Evolutionary conservation across 2,888 invertebrate species (phyloP), one percentile per base, ranked within the genome.

Genomic region (Ophonus ardosiacus): DNA sequence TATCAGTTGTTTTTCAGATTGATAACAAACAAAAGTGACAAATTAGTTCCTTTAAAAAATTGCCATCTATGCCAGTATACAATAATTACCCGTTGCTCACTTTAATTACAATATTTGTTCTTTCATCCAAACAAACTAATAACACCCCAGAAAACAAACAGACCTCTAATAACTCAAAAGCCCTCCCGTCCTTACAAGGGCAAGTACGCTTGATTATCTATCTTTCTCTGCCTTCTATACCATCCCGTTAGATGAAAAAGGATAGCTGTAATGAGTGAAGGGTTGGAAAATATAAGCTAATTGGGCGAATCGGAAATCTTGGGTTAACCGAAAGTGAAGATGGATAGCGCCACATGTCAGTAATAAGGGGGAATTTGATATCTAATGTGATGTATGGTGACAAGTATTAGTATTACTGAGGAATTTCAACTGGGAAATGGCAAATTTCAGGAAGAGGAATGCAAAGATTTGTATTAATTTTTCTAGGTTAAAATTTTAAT

Each of bases 101-200:
- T 8, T 40, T 68, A 68, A 68, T 68, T 38, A 68, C 1, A 40
- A 68, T 68, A 68, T 68, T 68, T 68, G 68, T 68, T 68, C 17
- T 7, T n/a, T 17, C 31, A 38, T n/a, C 40, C 40, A 6, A 40
- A 31, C 40, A 68, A 68, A 68, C 38, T 68, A 68, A 65, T 65
- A 65, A 1, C 31, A 10, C 24, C 10, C 40, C 40, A 68, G 38
- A 68, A 68, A 68, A 63, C 63, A 68, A 68, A 68, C 68, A 17
- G 38, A 40, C 68, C 68, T 38, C 68, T 68, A 68, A 68, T 40
- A 68, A 68, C 40, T 68, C 68, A 68, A 68, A 31, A 68, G 68
- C 68, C 38, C 15, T 6, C 68, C 38, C 17, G n/a, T 40, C 24
- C 13, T 8, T 18, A 4, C 13, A 40, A 15, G 40, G 68, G 38